A percentile compares a stretch with the other conserved stretches of the same genome.
Evolutionary conservation across 1,140 invertebrate species (phyloP).

Genomic region (Drosophila arizonae): DNA sequence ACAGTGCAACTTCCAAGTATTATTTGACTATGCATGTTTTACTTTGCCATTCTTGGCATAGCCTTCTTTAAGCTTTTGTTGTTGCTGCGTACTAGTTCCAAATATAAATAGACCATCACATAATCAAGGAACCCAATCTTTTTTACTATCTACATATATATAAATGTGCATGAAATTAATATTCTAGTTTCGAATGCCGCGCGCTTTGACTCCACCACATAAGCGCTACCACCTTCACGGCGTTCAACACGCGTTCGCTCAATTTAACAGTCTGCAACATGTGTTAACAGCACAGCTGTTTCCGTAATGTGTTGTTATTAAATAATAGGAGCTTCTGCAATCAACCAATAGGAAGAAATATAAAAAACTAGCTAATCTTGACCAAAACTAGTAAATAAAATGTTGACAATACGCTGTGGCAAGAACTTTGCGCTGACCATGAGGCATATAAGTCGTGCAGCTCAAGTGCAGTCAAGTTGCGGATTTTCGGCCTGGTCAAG

Average conservation of each 20-base stretch:
- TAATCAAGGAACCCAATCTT: no score
- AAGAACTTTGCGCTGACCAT: conserved; percentile 31
- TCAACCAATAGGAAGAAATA: conserved; percentile 8
- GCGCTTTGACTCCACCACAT: no score
- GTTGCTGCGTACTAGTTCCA: no score
- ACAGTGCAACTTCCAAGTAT: conserved; percentile 3
- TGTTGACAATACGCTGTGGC: conserved; percentile 54
- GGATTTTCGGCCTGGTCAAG: conserved; percentile 21
- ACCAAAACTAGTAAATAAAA: conserved; percentile 26
- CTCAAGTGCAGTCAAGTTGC: conserved; percentile 13
- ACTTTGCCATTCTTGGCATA: neutral
- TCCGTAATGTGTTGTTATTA: conserved; percentile 37
- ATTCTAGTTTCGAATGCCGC: no score
- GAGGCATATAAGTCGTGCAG: conserved; percentile 14
- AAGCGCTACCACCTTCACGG: conserved; percentile 2
- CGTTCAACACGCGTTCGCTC: neutral
- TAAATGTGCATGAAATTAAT: no score
- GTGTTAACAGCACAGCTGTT: conserved; percentile 38
- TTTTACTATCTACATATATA: no score
- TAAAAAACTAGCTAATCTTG: conserved; percentile 4
- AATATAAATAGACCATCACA: no score
- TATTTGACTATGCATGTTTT: conserved; percentile 12
- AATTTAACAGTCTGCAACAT: neutral
- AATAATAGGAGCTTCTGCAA: conserved; percentile 21
- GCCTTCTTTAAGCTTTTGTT: neutral